A percentile compares a stretch with the other conserved stretches of the same genome.
Evolutionary conservation across 2,113 vertebrate genomes (phyloP).

Genomic region (Oenanthe oenanthe): DNA sequence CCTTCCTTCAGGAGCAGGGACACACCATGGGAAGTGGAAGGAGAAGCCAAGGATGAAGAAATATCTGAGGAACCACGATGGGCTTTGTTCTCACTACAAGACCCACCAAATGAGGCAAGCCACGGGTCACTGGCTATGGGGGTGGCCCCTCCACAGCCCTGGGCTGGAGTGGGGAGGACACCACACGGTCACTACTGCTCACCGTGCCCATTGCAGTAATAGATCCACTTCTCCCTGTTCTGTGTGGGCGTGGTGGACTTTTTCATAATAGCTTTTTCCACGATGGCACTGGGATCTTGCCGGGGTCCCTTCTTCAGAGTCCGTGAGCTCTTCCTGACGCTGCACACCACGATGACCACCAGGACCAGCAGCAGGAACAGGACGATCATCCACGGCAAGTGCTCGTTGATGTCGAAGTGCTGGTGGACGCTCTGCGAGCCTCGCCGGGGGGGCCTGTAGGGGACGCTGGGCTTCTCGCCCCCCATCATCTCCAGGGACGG

Average conservation of each 20-base stretch:
- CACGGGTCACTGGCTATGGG: accelerated
- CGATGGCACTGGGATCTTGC: conserved; percentile 92
- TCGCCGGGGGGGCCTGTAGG: conserved; percentile 82
- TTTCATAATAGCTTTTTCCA: conserved; percentile 92
- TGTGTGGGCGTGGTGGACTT: conserved; percentile 80
- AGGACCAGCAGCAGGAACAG: conserved; percentile 91
- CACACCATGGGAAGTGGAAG: background rate
- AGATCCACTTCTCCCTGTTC: conserved; percentile 93
- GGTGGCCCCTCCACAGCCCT: background rate
- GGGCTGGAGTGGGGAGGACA: accelerated
- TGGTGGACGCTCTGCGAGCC: conserved; percentile 82
- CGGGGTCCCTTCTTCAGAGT: conserved; percentile 94
- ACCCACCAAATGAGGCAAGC: background rate
- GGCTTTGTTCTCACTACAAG: background rate
- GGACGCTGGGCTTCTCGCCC: conserved; percentile 64
- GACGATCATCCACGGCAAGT: conserved; percentile 98
- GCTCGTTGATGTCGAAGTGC: conserved; percentile 97
- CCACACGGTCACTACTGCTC: conserved; percentile 16
- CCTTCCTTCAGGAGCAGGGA: background rate
- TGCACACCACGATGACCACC: conserved; percentile 93
- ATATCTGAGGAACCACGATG: background rate
- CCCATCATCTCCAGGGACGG: conserved; percentile 70
- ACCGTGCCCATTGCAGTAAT: conserved; percentile 94
- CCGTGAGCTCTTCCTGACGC: conserved; percentile 90
- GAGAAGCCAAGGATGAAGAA: background rate